Evolutionary conservation across 2,797 vertebrate genomes (phyloP), one percentile per base, ranked within the genome.

Genomic region (Neosalanx taihuensis): DNA sequence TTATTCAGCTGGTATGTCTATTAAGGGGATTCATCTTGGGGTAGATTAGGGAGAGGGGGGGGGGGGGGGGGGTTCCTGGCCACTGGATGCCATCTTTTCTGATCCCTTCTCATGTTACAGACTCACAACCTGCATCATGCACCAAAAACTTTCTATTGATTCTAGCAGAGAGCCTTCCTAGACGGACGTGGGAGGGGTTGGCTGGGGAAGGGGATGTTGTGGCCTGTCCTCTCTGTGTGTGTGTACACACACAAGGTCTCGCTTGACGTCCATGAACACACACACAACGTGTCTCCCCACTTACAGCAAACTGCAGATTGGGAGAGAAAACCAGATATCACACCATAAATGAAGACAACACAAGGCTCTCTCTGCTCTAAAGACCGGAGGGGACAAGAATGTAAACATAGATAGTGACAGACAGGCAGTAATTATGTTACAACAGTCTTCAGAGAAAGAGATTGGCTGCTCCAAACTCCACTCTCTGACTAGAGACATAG

Each of bases 111-210:
- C 79, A 77, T 83, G 84, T 87, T 87, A 85, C 86, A 88, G 81
- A 83, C 73, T 9, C 83, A 85, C 84, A 83, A 86, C 18, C 85
- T 84, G 85, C 74, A 76, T 79, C 76, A 88, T 84, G 84, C 81
- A 91, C 90, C 91, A 91, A 90, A 90, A 90, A 88, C 86, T 86
- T 79, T 85, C 69, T 90, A 93, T 90, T 89, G 92, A 91, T 91
- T 87, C 77, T 81, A 83, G 92, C 91, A 89, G 85, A 82, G 79
- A 75, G 85, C 85, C 89, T 85, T 76, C 82, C 7, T 77, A 86
- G 86, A 89, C 85, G 88, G 84, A 85, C 81, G 69, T 81, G 68
- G 51, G 69, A 15, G 26, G 63, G 35, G 61, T 51, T 35, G 60
- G 51, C 58, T 68, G 67, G 30, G 67, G 67, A n/a, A 17, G 30